Evolutionary conservation across 2,888 invertebrate species (phyloP).

Genomic region (Melitaea athalia): DNA sequence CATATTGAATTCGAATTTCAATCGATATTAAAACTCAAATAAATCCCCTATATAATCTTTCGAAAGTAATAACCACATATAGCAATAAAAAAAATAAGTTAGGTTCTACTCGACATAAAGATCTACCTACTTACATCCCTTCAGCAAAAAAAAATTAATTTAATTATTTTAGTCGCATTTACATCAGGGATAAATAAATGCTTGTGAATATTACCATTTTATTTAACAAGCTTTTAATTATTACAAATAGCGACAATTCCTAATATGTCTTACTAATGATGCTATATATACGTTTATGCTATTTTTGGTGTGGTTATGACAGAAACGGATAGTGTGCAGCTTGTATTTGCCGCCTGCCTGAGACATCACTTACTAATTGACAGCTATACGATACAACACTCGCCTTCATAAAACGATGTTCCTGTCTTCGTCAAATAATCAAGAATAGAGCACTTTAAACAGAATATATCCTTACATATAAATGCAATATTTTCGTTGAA

Average conservation of each 20-base stretch:
- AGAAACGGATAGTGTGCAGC: constrained; percentile 26
- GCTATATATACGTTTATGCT: constrained; percentile 12
- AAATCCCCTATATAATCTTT: too few species aligned
- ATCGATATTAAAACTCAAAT: too few species aligned
- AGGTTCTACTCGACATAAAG: too few species aligned
- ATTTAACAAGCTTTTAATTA: too few species aligned
- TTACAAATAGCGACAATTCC: neutral
- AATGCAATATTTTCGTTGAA: too few species aligned
- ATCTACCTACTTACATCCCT: too few species aligned
- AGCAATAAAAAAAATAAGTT: too few species aligned
- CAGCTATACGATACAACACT: constrained; percentile 44
- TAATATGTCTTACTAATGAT: constrained; percentile 16
- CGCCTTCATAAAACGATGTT: constrained; percentile 17
- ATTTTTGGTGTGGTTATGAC: constrained; percentile 23
- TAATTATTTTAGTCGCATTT: neutral
- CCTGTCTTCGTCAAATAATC: neutral
- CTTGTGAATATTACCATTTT: neutral
- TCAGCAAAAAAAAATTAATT: too few species aligned
- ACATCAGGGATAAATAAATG: neutral
- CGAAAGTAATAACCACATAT: too few species aligned
- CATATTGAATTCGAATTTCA: too few species aligned
- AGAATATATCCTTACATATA: neutral
- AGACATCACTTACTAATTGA: constrained; percentile 53
- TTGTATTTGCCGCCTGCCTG: constrained; percentile 28
- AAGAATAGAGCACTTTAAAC: neutral